Conservation (phyloP, 2,888 invertebrate genomes). For the Tiliacea aurago region DNA sequence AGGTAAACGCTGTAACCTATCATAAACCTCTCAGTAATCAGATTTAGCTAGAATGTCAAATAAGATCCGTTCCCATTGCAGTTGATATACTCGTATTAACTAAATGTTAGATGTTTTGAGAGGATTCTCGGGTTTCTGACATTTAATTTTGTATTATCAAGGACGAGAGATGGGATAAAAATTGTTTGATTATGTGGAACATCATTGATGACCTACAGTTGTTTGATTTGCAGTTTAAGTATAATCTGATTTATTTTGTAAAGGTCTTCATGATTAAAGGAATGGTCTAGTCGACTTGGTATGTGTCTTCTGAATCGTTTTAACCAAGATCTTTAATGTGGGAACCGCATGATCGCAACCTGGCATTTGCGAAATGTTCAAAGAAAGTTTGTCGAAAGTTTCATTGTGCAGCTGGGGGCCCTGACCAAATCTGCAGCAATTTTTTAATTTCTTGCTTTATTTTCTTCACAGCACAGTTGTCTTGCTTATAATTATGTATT, state of each 20-base stretch:
- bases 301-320: background rate
- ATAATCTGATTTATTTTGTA: constrained; percentile 39
- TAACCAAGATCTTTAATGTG: constrained; percentile 3
- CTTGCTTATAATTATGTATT: background rate
- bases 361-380: background rate
- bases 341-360: background rate
- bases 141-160: constrained; percentile 46
- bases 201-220: constrained; percentile 16
- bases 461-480: background rate
- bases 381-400: no score
- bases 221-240: constrained; percentile 14
- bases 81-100: constrained; percentile 22
- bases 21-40: constrained; percentile 44
- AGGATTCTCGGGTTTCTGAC: constrained; percentile 39
- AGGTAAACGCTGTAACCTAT: constrained; percentile 43
- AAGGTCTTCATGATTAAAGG: constrained; percentile 31
- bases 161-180: constrained; percentile 39
- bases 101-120: constrained; percentile 40
- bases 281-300: background rate
- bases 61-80: constrained; percentile 35
- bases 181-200: constrained; percentile 30
- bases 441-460: no score
- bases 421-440: background rate
- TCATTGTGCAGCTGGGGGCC: no score
- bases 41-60: constrained; percentile 52